These are phyloP conservation scores for Halichondria panicea DNA, from an alignment of 37 sponge, comb jelly and placozoan species.

Conservation along the genomic window DNA sequence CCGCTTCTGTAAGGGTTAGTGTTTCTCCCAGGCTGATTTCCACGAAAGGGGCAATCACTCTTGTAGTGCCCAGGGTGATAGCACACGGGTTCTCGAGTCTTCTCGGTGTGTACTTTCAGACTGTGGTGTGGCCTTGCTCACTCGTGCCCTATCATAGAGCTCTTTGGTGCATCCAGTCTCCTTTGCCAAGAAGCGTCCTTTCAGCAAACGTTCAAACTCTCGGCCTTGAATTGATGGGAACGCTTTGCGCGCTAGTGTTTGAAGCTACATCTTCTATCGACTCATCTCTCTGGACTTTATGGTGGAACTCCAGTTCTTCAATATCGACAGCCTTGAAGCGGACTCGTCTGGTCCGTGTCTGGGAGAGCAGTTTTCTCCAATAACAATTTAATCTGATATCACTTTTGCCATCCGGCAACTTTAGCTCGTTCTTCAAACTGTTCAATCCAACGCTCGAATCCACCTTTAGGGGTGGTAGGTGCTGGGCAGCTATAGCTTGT, in stretches of 20 bases:
- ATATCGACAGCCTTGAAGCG: constrained; percentile 24
- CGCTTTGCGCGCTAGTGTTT: constrained; percentile 30
- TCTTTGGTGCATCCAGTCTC: not conserved
- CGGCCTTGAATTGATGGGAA: not conserved
- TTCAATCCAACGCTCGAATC: not conserved
- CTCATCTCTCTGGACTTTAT: constrained; percentile 23
- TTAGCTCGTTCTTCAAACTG: not conserved
- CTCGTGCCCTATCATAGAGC: no score
- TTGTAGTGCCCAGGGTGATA: no score
- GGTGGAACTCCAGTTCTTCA: constrained; percentile 33
- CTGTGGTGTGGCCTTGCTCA: no score
- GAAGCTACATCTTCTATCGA: constrained; percentile 12
- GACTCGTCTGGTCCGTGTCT: not conserved
- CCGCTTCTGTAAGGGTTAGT: no score
- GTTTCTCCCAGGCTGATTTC: no score
- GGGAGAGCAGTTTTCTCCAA: not conserved
- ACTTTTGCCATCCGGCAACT: not conserved
- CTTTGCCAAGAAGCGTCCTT: not conserved
- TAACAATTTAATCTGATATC: not conserved
- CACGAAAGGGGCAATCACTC: no score
- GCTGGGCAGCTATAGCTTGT: no score
- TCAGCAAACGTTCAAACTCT: not conserved
- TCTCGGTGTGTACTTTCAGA: no score
- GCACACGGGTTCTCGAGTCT: no score
- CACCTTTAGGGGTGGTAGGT: not conserved